phyloP scores from a whole-genome alignment of 2,113 vertebrate genomes.

The Syngnathus floridae region DNA sequence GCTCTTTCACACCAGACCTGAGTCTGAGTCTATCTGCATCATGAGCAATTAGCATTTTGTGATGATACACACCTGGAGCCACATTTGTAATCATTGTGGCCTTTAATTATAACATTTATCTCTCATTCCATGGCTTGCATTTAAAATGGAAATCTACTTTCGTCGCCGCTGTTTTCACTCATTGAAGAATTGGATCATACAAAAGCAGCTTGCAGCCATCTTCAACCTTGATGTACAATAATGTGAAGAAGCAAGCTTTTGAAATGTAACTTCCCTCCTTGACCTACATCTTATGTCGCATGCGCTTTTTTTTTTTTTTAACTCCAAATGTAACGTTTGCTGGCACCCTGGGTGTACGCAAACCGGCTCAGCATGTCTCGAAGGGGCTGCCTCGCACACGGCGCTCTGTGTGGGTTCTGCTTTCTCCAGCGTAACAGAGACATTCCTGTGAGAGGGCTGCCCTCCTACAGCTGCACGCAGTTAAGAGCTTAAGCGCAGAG shows the following conservation, averaged over 20 bases:
- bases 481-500: constrained; percentile 33
- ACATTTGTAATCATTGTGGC: constrained; percentile 34
- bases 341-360: constrained; percentile 31
- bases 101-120: constrained; percentile 41
- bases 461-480: constrained; percentile 40
- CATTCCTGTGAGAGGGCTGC: constrained; percentile 38
- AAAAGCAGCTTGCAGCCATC: background rate
- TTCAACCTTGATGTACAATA: constrained; percentile 36
- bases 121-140: constrained; percentile 12
- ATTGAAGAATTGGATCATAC: constrained; percentile 21
- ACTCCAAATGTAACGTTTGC: constrained; percentile 43
- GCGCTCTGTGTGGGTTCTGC: constrained; percentile 36
- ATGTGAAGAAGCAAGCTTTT: constrained; percentile 19
- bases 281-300: constrained; percentile 59
- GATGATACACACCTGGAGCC: constrained; percentile 44
- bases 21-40: constrained; percentile 40
- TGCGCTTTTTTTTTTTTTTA: constrained; percentile 20
- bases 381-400: constrained; percentile 34
- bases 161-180: constrained; percentile 27
- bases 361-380: constrained; percentile 36
- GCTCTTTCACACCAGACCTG: constrained; percentile 57
- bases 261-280: constrained; percentile 38
- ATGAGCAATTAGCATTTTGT: constrained; percentile 50
- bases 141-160: constrained; percentile 11
- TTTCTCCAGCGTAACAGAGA: constrained; percentile 37